Conservation (phyloP, 2,113 vertebrate genomes). For the Cebidichthys violaceus region DNA sequence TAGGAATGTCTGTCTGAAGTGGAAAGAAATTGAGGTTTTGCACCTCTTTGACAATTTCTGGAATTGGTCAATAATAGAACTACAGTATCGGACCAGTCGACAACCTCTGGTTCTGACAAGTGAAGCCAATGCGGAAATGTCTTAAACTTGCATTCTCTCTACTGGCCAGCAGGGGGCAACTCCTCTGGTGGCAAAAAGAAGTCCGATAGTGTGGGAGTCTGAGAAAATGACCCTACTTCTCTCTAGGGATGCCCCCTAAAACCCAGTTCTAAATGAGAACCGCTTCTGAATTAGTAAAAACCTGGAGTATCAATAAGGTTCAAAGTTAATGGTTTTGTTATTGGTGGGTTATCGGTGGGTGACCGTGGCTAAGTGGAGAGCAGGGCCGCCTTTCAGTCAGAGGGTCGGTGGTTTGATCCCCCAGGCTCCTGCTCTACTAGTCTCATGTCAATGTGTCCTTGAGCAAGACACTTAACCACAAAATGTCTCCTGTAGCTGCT, state of each 20-base stretch:
- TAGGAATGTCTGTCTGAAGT: neutral
- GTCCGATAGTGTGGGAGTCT: neutral
- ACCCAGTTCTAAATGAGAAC: neutral
- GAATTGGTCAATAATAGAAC: neutral
- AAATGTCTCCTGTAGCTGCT: too few relatives aligned
- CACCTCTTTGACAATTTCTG: neutral
- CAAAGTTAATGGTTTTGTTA: neutral
- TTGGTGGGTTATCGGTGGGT: too few relatives aligned
- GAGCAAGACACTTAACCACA: too few relatives aligned
- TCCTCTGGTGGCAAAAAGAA: too few relatives aligned
- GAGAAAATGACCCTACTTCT: neutral
- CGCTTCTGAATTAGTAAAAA: neutral
- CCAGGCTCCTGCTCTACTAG: too few relatives aligned
- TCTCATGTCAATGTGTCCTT: too few relatives aligned
- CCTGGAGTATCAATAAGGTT: neutral
- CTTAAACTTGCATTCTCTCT: too few relatives aligned
- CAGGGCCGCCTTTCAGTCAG: too few relatives aligned
- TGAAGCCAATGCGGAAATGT: too few relatives aligned
- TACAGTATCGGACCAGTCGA: neutral
- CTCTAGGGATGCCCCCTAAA: neutral
- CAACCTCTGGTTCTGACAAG: too few relatives aligned
- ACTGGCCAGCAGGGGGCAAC: neutral
- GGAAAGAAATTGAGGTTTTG: neutral
- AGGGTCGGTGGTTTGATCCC: too few relatives aligned
- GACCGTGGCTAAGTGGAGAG: too few relatives aligned